Percentiles rank a stretch among this genome's conserved stretches.
Conservation (phyloP, 2,888 invertebrate genomes). For the Volucella bombylans region DNA sequence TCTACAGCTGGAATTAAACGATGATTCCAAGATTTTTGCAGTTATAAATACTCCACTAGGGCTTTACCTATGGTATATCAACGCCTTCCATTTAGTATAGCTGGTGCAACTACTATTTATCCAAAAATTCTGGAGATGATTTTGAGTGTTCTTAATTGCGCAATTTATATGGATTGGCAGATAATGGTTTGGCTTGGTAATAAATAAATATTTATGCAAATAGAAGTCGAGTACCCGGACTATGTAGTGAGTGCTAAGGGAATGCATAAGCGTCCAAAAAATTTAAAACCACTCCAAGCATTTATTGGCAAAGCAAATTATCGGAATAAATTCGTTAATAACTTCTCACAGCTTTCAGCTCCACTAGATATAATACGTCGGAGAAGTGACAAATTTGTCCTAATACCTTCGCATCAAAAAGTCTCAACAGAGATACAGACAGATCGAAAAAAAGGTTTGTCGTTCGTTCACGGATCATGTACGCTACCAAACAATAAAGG, state of each 20-base stretch:
- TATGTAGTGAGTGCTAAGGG: conserved; percentile 65
- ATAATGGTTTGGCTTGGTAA: background rate
- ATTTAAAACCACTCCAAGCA: conserved; percentile 61
- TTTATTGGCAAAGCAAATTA: conserved; percentile 78
- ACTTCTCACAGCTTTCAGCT: conserved; percentile 70
- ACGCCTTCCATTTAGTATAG: background rate
- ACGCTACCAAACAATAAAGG: too few species aligned
- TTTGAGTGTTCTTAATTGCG: conserved; percentile 1
- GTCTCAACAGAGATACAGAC: too few species aligned
- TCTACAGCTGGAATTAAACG: too few species aligned
- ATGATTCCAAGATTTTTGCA: too few species aligned
- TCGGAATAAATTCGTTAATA: conserved; percentile 72
- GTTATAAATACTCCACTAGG: too few species aligned
- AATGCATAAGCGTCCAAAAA: conserved; percentile 27
- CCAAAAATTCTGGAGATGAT: conserved; percentile 12
- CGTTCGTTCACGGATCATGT: too few species aligned
- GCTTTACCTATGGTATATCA: conserved; percentile 26
- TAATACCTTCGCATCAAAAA: too few species aligned
- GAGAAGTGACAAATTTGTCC: conserved; percentile 71
- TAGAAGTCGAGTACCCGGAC: conserved; percentile 77
- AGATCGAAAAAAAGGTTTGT: too few species aligned
- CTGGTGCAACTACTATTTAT: background rate
- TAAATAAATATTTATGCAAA: conserved; percentile 71
- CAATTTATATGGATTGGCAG: conserved; percentile 10
- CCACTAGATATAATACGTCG: conserved; percentile 75